A percentile compares a stretch with the other conserved stretches of the same genome.
These are phyloP conservation scores for Tetrax tetrax DNA, from an alignment of 2,113 vertebrate genomes.

Conservation along the genomic window DNA sequence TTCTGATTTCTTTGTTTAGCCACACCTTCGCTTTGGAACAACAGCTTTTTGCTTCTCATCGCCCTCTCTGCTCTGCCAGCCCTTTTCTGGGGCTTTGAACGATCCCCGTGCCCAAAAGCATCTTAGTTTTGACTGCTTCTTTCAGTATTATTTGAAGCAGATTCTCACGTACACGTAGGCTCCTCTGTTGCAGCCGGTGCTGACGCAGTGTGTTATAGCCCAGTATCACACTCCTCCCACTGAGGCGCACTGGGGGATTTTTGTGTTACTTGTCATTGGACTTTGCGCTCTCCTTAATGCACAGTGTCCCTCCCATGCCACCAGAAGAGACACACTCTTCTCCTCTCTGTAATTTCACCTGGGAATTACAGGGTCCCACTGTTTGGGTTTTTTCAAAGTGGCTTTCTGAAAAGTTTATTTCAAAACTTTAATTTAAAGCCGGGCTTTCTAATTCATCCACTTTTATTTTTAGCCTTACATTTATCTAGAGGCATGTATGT, in stretches of 20 bases:
- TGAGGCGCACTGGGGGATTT: neutral
- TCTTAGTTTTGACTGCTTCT: neutral
- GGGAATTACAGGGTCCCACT: constrained; percentile 21
- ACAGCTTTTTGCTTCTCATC: neutral
- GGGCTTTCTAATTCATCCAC: neutral
- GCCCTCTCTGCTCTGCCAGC: neutral
- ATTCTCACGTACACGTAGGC: neutral
- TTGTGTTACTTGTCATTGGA: neutral
- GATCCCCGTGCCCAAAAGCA: neutral
- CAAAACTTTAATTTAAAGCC: constrained; percentile 33
- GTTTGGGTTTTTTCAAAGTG: neutral
- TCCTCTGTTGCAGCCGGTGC: neutral
- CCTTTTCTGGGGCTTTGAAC: neutral
- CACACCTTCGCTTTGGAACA: neutral
- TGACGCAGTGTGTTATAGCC: neutral
- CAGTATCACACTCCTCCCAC: neutral
- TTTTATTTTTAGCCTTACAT: constrained; percentile 1
- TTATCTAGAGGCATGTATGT: neutral
- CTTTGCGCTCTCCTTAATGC: neutral
- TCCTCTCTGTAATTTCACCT: constrained; percentile 23
- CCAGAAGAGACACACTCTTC: neutral
- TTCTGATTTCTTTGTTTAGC: neutral
- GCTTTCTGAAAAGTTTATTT: constrained; percentile 2
- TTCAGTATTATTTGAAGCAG: neutral
- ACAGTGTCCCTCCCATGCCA: neutral